Percentiles rank a stretch among this genome's conserved stretches.
phyloP scores from a whole-genome alignment of 37 sponge, comb jelly and placozoan genomes.

The Lycopodina hypogea region DNA sequence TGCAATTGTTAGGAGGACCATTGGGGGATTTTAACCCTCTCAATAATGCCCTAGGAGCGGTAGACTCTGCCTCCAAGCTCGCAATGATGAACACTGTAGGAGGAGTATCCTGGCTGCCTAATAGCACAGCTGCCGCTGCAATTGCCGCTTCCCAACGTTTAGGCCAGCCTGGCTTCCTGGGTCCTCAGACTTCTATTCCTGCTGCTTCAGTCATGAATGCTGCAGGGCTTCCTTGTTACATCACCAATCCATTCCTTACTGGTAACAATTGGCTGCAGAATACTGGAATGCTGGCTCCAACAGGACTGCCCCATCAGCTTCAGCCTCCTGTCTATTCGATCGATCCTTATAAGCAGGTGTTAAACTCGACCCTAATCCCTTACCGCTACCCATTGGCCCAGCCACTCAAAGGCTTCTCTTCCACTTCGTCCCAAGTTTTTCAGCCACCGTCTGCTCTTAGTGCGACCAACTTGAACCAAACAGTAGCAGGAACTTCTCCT shows the following conservation, averaged over 20 bases:
- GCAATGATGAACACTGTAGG: no score
- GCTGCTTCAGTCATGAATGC: not conserved
- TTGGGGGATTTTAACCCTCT: no score
- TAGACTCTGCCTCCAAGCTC: no score
- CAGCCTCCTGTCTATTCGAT: not conserved
- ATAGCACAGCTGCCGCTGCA: not conserved
- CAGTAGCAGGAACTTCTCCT: not conserved
- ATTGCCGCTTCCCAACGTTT: not conserved
- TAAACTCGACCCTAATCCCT: not conserved
- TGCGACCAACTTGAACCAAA: not conserved
- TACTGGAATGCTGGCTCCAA: not conserved
- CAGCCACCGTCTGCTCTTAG: slow-evolving; percentile 9
- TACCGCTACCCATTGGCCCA: slow-evolving; percentile 26
- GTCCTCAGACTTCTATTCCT: not conserved
- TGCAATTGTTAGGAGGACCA: not conserved
- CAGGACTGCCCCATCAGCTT: slow-evolving; percentile 5
- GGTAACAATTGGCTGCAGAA: slow-evolving; percentile 10
- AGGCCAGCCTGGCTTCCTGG: not conserved
- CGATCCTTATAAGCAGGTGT: slow-evolving; percentile 14
- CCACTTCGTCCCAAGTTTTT: not conserved
- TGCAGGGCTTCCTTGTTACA: not conserved
- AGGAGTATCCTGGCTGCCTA: no score
- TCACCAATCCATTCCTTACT: slow-evolving; percentile 10
- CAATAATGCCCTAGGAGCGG: no score
- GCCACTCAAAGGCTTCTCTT: slow-evolving; percentile 2